Percentiles rank a stretch among this genome's conserved stretches.
Evolutionary conservation across 2,888 invertebrate genomes (phyloP).

Genomic region (Dinocampus coccinellae): DNA sequence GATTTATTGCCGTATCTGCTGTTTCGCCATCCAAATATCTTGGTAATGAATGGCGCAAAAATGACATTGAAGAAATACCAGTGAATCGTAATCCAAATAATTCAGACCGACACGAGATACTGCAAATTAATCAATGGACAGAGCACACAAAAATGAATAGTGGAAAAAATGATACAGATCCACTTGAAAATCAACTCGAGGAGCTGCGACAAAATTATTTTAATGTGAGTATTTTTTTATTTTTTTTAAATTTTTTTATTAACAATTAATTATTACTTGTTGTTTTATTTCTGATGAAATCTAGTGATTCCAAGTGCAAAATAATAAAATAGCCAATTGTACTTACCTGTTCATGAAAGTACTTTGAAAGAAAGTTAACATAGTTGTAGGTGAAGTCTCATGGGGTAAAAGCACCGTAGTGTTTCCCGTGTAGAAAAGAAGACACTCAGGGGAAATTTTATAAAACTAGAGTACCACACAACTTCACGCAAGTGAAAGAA

Average conservation of each 20-base stretch:
- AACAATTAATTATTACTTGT: too few species aligned
- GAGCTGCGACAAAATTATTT: constrained; percentile 49
- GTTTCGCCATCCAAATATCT: constrained; percentile 57
- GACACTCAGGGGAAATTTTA: constrained; percentile 30
- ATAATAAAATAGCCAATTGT: neutral
- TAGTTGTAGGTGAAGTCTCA: neutral
- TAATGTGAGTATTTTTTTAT: constrained; percentile 42
- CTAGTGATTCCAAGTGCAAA: too few species aligned
- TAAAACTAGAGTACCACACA: constrained; percentile 16
- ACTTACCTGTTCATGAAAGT: neutral
- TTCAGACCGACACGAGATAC: constrained; percentile 49
- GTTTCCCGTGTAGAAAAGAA: constrained; percentile 23
- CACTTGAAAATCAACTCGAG: constrained; percentile 60
- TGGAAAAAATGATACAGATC: constrained; percentile 49
- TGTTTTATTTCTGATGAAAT: too few species aligned
- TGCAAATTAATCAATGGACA: constrained; percentile 50
- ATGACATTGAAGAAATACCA: constrained; percentile 57
- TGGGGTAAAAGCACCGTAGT: neutral
- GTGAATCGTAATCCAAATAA: constrained; percentile 40
- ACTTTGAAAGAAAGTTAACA: constrained; percentile 21
- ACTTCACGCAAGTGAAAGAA: constrained; percentile 13
- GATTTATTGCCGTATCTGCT: constrained; percentile 64
- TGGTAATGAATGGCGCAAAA: constrained; percentile 61
- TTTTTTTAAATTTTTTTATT: too few species aligned
- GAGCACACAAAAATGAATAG: constrained; percentile 46